Conservation (phyloP, 2,797 vertebrate genomes). For the Xenopus petersii region DNA sequence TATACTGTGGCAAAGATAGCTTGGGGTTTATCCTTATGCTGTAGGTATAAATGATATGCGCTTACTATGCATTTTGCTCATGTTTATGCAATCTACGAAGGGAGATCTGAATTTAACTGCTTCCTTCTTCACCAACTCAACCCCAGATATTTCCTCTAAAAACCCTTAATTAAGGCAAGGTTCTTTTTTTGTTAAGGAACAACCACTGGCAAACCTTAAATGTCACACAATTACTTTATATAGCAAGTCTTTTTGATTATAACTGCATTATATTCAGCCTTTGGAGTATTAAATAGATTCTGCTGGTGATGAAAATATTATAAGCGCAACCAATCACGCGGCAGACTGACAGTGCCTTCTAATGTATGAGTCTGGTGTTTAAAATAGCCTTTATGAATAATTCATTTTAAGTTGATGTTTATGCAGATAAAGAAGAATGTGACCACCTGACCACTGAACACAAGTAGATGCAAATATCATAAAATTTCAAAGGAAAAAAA, state of each 20-base stretch:
- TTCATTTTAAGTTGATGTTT: constrained; percentile 83
- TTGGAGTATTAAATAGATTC: constrained; percentile 62
- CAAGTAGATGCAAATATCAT: constrained; percentile 50
- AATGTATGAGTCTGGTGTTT: constrained; percentile 59
- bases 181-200: constrained; percentile 4
- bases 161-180: constrained; percentile 17
- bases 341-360: constrained; percentile 52
- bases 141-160: constrained; percentile 19
- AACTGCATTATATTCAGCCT: constrained; percentile 44
- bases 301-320: constrained; percentile 63
- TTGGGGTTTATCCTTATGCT: constrained; percentile 10
- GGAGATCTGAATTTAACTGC: constrained; percentile 52
- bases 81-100: constrained; percentile 57
- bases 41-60: constrained; percentile 41
- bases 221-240: constrained; percentile 54
- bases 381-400: constrained; percentile 85
- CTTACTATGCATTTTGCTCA: constrained; percentile 62
- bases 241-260: constrained; percentile 48
- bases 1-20: constrained; percentile 2
- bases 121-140: constrained; percentile 53
- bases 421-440: constrained; percentile 77
- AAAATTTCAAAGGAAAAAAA: constrained; percentile 18
- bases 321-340: constrained; percentile 64
- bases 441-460: constrained; percentile 62
- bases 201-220: constrained; percentile 20